Base-by-base conservation (phyloP, 2,113 vertebrate species). In the Hiodon tergisus region DNA sequence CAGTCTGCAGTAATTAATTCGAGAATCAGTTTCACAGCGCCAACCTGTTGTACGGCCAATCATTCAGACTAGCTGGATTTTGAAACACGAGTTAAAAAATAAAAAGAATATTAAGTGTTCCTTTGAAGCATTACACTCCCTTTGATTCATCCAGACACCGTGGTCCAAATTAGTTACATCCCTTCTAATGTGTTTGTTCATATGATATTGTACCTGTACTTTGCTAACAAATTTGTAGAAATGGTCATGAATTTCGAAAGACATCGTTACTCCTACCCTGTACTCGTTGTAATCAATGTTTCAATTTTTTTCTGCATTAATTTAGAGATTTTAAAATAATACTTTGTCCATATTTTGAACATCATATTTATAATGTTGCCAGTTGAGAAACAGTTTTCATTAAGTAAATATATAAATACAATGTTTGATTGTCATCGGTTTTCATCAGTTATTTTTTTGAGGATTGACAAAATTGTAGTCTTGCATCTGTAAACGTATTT, bases 111-210 rank as follows among this genome's bases (percentile, higher is more conserved):
- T 31, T 31, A 31, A 31, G 31, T 31, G 31, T 31, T 31, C 31
- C 87, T 90, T 90, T 90, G 89, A 91, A 87, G 89, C 84, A 69
- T 71, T 79, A 76, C 89, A 90, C 91, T 91, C 88, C 86, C 81
- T 84, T 81, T 74, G 80, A 80, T 88, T 89, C 85, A 86, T 90
- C 88, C 83, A 88, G 77, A 89, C 84, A 31, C 31, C 31, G 31
- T 31, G 31, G 31, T 31, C 31, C 31, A 31, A 31, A 31, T 31
- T 31, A 31, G 31, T 31, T 31, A 31, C 31, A 31, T 31, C 31
- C 31, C 31, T 31, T 31, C 31, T 31, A 31, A 31, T 31, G 31
- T 31, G 31, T 31, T 31, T 31, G 31, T 31, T 31, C 31, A 31
- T 31, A 31, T 31, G 31, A 31, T 31, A 31, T 31, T 31, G 31